phyloP scores from a whole-genome alignment of 2,888 invertebrate species.

The Meloe dianella region DNA sequence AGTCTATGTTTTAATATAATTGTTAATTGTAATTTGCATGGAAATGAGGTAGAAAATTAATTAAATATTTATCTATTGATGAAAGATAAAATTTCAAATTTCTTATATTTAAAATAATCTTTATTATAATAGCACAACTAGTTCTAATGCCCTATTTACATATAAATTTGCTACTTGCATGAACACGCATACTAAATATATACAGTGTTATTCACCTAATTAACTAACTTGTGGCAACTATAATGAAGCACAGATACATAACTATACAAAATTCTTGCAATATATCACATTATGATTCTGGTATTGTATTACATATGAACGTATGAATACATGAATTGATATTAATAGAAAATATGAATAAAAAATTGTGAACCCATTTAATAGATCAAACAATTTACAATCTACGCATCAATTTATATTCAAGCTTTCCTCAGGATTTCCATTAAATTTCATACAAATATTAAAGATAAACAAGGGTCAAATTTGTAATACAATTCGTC shows the following conservation, averaged over 20 bases:
- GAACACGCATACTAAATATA: slow-evolving; percentile 20
- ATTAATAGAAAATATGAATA: too few relatives aligned
- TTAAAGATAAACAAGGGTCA: slow-evolving; percentile 2
- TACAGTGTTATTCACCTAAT: slow-evolving; percentile 27
- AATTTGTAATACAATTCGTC: slow-evolving; percentile 10
- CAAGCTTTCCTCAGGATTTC: slow-evolving; percentile 8
- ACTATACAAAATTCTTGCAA: slow-evolving; percentile 24
- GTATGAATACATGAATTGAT: too few relatives aligned
- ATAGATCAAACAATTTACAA: too few relatives aligned
- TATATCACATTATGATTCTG: slow-evolving; percentile 26
- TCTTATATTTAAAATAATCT: neutral
- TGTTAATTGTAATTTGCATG: neutral
- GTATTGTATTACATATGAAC: neutral
- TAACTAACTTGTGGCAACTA: slow-evolving; percentile 26
- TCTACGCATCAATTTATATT: neutral
- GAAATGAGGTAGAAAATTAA: neutral
- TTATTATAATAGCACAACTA: neutral
- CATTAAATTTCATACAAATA: slow-evolving; percentile 10
- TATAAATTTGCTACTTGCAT: slow-evolving; percentile 1
- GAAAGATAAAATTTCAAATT: neutral
- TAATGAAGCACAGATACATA: slow-evolving; percentile 29
- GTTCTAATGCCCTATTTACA: slow-evolving; percentile 1
- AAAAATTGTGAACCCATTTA: too few relatives aligned
- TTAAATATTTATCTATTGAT: neutral
- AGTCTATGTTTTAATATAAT: too few relatives aligned